These are phyloP conservation scores for Lucinisca nassula DNA, from an alignment of 2,888 invertebrate genomes.

Conservation along the genomic window DNA sequence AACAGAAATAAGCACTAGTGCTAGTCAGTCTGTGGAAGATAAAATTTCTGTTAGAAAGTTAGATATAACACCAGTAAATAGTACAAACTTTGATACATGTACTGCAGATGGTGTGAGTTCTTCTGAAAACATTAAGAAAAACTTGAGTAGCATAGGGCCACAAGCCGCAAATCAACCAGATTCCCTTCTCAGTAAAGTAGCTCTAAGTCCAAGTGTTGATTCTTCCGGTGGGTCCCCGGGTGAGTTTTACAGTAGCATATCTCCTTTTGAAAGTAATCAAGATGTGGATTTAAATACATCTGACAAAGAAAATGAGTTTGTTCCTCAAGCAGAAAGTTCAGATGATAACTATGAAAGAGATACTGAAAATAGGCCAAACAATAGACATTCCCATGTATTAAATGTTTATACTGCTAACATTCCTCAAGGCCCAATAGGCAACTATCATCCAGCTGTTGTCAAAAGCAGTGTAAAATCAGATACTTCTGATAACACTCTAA, in stretches of 20 bases:
- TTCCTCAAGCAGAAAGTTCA: constrained; percentile 53
- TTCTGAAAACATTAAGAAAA: constrained; percentile 18
- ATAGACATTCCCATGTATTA: constrained; percentile 58
- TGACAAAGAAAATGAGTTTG: constrained; percentile 82
- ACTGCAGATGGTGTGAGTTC: constrained; percentile 22
- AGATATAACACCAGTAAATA: constrained; percentile 74
- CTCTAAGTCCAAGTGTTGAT: constrained; percentile 76
- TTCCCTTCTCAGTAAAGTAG: constrained; percentile 77
- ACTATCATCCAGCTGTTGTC: constrained; percentile 64
- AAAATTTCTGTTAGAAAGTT: constrained; percentile 75
- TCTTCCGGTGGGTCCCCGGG: constrained; percentile 75
- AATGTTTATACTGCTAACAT: constrained; percentile 68
- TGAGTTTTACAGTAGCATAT: constrained; percentile 48
- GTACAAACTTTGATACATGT: constrained; percentile 69
- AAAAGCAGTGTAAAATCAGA: constrained; percentile 63
- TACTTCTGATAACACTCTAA: constrained; percentile 60
- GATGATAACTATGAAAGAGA: constrained; percentile 52
- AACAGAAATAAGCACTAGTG: constrained; percentile 81
- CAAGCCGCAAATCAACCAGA: constrained; percentile 41
- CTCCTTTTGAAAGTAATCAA: constrained; percentile 71
- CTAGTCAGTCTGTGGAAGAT: constrained; percentile 81
- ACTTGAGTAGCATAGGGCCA: constrained; percentile 52
- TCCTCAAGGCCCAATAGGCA: constrained; percentile 64
- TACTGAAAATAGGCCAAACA: background rate
- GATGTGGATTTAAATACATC: constrained; percentile 78